Evolutionary conservation across 2,113 vertebrate species (phyloP), one percentile per base, ranked within the genome.

Genomic region (Centropus unirufus): DNA sequence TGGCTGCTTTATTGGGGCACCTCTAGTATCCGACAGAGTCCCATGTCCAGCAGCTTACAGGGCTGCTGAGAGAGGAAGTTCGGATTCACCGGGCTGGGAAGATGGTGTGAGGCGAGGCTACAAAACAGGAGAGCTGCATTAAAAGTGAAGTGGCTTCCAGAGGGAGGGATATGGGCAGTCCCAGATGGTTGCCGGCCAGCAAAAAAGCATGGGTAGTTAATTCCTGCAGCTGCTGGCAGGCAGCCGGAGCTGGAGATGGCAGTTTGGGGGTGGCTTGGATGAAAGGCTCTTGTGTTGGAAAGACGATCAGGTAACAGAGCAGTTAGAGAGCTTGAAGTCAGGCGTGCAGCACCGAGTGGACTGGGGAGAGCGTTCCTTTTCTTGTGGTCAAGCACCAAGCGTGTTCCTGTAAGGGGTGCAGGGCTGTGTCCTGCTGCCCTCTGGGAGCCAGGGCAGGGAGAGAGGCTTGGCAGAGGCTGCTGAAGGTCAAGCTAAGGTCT

Each of bases 131-230:
- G 32, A 86, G 61, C 6, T 42, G 69, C 32, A 9, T 22, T 57
- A 10, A 19, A 62, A 61, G 52, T 17, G 63, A n/a, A 27, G 72
- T 47, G 42, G 20, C 27, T 67, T 82, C 42, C 27, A 34, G 54
- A 18, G 13, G 44, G 20, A 73, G 52, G 47, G 30, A 46, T 52
- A 17, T 12, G 39, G 68, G 34, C 78, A 44, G 51, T 44, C 67
- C 80, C 76, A 91, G 91, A 74, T 77, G 69, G 93, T 94, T 83
- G 55, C 81, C 81, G 83, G 69, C 66, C 80, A 22, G 72, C 68
- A 57, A 73, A 85, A 49, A 39, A 72, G 70, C 69, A 44, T 44
- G 10, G 87, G 52, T 22, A 34, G 61, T 76, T 49, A 49, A 49
- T 93, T 93, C 83, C 95, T 8, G 19, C 54, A 74, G 69, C 39